Percentiles rank a stretch among this genome's conserved stretches.
Conservation (phyloP, 1,140 invertebrate species). For the Adoxophyes honmai region DNA sequence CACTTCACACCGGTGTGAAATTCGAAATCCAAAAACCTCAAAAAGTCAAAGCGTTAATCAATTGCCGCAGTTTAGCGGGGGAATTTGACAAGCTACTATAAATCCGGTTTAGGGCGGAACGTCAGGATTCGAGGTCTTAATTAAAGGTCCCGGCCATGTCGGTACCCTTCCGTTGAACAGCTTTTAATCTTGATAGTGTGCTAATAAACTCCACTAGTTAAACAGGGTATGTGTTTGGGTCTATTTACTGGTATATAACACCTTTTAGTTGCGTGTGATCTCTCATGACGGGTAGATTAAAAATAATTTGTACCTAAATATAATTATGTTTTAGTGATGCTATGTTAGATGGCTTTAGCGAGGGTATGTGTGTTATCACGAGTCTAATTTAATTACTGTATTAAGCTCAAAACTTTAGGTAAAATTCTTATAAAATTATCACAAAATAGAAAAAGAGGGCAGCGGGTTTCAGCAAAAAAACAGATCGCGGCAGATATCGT, state of each 20-base stretch:
- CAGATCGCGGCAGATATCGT: no score
- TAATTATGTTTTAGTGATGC: no score
- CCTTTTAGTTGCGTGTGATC: not conserved
- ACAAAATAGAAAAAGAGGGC: no score
- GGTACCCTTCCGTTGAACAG: conserved; percentile 27
- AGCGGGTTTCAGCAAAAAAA: no score
- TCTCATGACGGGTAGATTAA: no score
- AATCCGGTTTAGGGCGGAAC: conserved; percentile 30
- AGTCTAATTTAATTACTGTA: no score
- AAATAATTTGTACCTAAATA: no score
- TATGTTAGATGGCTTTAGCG: no score
- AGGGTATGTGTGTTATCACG: no score
- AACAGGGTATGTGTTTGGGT: conserved; percentile 10
- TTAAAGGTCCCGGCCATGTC: conserved; percentile 30
- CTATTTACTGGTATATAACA: conserved; percentile 3
- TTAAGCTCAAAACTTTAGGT: no score
- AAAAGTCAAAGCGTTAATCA: not conserved
- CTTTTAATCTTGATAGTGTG: conserved; percentile 50
- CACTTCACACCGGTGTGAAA: not conserved
- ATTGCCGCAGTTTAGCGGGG: conserved; percentile 10
- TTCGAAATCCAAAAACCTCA: not conserved
- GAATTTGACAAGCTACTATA: conserved; percentile 46
- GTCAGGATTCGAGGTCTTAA: conserved; percentile 42
- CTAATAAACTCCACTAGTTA: conserved; percentile 42
- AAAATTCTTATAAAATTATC: no score